A percentile compares a stretch with the other conserved stretches of the same genome.
These are phyloP conservation scores for Pseudachorutes palmiensis DNA, from an alignment of 1,140 invertebrate species.

Conservation along the genomic window DNA sequence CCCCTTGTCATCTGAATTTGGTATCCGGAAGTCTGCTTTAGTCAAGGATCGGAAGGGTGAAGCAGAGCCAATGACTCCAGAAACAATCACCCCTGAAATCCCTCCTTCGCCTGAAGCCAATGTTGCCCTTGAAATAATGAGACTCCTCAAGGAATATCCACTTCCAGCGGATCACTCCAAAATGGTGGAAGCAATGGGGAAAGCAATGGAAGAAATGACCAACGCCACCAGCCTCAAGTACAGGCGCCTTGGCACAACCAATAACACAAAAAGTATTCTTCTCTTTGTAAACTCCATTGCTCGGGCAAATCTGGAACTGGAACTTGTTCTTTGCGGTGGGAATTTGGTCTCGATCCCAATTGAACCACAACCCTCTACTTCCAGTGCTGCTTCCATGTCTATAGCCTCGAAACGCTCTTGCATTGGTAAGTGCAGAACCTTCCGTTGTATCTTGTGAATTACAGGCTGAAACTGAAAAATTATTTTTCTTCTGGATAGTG, in stretches of 20 bases:
- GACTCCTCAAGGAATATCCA: conserved; percentile 60
- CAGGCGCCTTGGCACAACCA: conserved; percentile 49
- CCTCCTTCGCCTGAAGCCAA: conserved; percentile 32
- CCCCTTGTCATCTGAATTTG: conserved; percentile 72
- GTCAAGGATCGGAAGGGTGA: conserved; percentile 52
- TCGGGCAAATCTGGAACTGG: conserved; percentile 84
- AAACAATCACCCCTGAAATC: conserved; percentile 34
- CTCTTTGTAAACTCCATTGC: conserved; percentile 85
- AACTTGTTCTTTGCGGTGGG: conserved; percentile 78
- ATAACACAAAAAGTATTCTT: conserved; percentile 59
- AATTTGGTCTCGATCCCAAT: conserved; percentile 47
- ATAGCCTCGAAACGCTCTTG: conserved; percentile 61
- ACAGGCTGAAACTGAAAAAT: neutral
- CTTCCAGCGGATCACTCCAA: conserved; percentile 55
- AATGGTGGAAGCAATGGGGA: conserved; percentile 67
- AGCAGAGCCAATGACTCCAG: conserved; percentile 45
- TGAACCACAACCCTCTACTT: conserved; percentile 42
- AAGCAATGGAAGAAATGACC: conserved; percentile 90
- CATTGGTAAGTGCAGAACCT: conserved; percentile 58
- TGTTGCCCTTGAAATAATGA: conserved; percentile 38
- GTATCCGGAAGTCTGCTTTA: conserved; percentile 52
- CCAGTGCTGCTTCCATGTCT: conserved; percentile 51
- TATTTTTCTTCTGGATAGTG: conserved; percentile 50
- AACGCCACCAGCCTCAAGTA: conserved; percentile 60
- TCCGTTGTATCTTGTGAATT: neutral